These are phyloP conservation scores for Pangasius sanitwongsei DNA, from an alignment of 2,797 vertebrate species.

Conservation along the genomic window DNA sequence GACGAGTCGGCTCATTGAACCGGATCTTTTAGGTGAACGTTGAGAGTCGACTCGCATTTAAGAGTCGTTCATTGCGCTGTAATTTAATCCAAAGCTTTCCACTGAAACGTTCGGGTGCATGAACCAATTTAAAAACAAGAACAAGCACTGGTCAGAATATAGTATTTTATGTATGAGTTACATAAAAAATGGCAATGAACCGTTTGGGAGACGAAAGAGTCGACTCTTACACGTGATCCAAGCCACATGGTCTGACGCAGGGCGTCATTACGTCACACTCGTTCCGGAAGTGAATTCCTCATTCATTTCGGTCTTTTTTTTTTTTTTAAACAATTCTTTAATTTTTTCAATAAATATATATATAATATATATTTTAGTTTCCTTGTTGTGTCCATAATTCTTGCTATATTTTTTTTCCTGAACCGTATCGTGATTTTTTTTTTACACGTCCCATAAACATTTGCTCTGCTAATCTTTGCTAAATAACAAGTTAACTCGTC, in stretches of 20 bases:
- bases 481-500: background rate
- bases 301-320: background rate
- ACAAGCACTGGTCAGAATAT: too few relatives aligned
- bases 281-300: background rate
- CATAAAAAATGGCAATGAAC: background rate
- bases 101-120: background rate
- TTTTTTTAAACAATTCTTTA: background rate
- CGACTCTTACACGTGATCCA: background rate
- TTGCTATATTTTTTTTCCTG: background rate
- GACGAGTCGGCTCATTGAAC: background rate
- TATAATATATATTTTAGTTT: background rate
- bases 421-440: background rate
- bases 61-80: background rate
- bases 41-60: background rate
- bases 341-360: background rate
- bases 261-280: background rate
- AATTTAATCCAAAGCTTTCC: background rate
- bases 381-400: background rate
- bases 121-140: background rate
- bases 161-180: too few relatives aligned
- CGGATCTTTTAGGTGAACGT: background rate
- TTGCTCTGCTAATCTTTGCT: background rate
- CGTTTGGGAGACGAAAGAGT: background rate
- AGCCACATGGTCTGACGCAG: too few relatives aligned
- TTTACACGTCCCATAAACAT: background rate